These are phyloP conservation scores for Euplexia lucipara DNA, from an alignment of 2,888 invertebrate genomes.

Conservation along the genomic window DNA sequence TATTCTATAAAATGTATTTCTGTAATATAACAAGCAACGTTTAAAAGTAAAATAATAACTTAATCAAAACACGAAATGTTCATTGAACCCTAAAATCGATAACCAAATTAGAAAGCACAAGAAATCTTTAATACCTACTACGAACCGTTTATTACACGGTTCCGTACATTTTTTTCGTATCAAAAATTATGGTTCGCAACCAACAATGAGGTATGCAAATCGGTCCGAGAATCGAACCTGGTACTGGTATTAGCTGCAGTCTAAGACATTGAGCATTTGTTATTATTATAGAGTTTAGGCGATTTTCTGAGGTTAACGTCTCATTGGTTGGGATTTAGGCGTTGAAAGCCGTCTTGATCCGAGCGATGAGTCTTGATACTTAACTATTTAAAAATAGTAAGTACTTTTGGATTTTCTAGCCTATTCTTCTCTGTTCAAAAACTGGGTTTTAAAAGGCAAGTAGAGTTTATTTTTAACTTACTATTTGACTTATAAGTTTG, in stretches of 20 bases:
- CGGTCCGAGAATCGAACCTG: slow-evolving; percentile 73
- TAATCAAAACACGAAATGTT: background rate
- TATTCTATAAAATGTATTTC: too few relatives aligned
- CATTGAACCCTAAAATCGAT: slow-evolving; percentile 63
- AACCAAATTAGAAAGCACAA: slow-evolving; percentile 79
- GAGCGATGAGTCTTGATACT: slow-evolving; percentile 40
- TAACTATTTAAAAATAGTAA: too few relatives aligned
- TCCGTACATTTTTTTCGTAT: slow-evolving; percentile 69
- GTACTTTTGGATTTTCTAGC: background rate
- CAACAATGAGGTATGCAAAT: slow-evolving; percentile 90
- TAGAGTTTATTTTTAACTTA: too few relatives aligned
- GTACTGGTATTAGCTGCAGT: slow-evolving; percentile 78
- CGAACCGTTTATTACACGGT: slow-evolving; percentile 66
- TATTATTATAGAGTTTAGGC: slow-evolving; percentile 80
- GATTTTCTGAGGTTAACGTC: slow-evolving; percentile 68
- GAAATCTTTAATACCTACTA: slow-evolving; percentile 78
- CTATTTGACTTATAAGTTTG: too few relatives aligned
- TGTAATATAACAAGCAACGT: too few relatives aligned
- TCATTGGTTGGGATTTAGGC: slow-evolving; percentile 66
- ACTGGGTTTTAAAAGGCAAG: too few relatives aligned
- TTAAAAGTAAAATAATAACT: slow-evolving; percentile 22
- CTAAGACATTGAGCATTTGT: slow-evolving; percentile 75
- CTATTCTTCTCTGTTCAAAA: background rate
- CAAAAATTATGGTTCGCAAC: slow-evolving; percentile 82
- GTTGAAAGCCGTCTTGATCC: background rate